Evolutionary conservation across 2,888 invertebrate genomes (phyloP).

Genomic region (Caradrina clavipalpis): DNA sequence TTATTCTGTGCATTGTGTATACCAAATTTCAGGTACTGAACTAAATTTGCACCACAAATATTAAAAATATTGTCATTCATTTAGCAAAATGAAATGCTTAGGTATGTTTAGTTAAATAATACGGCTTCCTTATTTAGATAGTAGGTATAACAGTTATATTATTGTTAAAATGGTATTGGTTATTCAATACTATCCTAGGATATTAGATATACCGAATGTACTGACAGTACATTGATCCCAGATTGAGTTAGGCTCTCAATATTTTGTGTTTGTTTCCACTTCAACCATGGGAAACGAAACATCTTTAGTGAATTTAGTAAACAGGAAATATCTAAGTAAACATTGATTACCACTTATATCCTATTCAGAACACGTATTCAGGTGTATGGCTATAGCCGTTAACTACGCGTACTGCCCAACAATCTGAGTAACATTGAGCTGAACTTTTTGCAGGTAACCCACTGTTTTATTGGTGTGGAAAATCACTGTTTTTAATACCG

Average conservation of each 20-base stretch:
- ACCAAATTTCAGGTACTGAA: not conserved
- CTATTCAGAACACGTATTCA: conserved; percentile 1
- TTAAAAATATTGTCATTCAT: not conserved
- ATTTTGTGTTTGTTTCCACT: not conserved
- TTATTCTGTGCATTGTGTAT: not conserved
- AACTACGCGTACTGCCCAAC: too few species aligned
- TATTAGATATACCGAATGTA: too few species aligned
- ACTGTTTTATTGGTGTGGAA: too few species aligned
- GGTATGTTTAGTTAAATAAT: conserved; percentile 1
- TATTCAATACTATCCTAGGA: not conserved
- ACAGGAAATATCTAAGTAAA: conserved; percentile 9
- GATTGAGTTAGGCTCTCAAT: not conserved
- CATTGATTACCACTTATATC: not conserved
- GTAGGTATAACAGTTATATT: not conserved
- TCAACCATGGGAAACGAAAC: not conserved
- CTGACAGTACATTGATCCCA: too few species aligned
- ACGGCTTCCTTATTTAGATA: conserved; percentile 4
- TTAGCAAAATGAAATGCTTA: not conserved
- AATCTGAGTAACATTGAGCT: too few species aligned
- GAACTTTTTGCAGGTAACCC: too few species aligned
- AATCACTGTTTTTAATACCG: too few species aligned
- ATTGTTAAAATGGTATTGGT: not conserved
- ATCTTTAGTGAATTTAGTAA: not conserved
- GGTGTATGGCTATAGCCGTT: not conserved
- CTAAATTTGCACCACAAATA: not conserved